phyloP scores from a whole-genome alignment of 2,113 vertebrate species.

The Pandion haliaetus region DNA sequence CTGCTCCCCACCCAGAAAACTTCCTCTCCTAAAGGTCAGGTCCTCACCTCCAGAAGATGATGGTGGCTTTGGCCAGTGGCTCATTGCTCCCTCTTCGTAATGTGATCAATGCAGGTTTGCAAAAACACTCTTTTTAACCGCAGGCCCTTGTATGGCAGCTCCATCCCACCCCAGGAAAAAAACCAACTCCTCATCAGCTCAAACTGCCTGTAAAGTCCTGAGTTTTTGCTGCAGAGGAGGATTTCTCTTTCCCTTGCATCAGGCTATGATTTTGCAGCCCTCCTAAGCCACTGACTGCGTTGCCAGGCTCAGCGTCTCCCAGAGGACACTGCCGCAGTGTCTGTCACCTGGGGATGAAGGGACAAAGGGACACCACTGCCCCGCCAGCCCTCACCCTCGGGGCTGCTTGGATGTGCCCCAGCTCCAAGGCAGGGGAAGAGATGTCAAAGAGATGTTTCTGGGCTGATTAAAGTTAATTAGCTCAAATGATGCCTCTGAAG shows the following conservation, averaged over 20 bases:
- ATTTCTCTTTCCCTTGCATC: neutral
- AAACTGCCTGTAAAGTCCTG: neutral
- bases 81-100: neutral
- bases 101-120: neutral
- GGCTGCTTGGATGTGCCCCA: neutral
- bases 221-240: neutral
- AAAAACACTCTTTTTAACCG: neutral
- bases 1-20: neutral
- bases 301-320: neutral
- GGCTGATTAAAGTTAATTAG: conserved; percentile 76
- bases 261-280: neutral
- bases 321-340: neutral
- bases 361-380: neutral
- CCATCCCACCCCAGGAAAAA: neutral
- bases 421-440: conserved; percentile 42
- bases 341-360: neutral
- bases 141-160: neutral
- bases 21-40: neutral
- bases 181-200: neutral
- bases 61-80: neutral
- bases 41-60: neutral
- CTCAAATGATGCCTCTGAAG: conserved; percentile 72
- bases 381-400: accelerated
- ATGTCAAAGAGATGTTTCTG: conserved; percentile 54
- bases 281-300: neutral